phyloP scores from a whole-genome alignment of 2,113 vertebrate genomes.

The Lasiurus cinereus region DNA sequence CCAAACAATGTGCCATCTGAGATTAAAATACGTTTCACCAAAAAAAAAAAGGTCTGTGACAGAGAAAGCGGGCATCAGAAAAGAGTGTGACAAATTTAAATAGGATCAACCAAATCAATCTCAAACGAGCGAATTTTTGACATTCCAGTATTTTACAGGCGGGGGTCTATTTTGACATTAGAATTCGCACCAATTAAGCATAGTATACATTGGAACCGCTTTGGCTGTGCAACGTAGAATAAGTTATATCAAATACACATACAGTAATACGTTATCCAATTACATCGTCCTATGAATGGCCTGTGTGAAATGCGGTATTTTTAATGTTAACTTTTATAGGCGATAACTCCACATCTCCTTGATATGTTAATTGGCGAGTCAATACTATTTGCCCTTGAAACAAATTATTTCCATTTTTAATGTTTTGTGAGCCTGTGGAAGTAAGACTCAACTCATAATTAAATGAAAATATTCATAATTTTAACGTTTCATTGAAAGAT shows the following conservation, averaged over 20 bases:
- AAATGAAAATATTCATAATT: not conserved
- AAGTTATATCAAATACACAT: not conserved
- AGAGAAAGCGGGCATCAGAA: not conserved
- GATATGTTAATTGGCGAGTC: not conserved
- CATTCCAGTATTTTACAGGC: not conserved
- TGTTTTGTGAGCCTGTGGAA: constrained; percentile 16
- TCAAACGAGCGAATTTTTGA: not conserved
- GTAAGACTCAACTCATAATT: constrained; percentile 9
- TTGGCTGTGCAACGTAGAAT: constrained; percentile 30
- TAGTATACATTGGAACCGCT: not conserved
- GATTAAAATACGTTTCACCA: not conserved
- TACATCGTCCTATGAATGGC: not conserved
- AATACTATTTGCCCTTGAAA: not conserved
- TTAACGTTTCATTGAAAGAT: not conserved
- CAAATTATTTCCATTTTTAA: constrained; percentile 31
- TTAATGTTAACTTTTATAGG: not conserved
- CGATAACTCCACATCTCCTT: not conserved
- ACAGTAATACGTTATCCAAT: not conserved
- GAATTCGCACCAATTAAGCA: not conserved
- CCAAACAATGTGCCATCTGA: not conserved
- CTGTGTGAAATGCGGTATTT: not conserved
- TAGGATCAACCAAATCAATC: not conserved
- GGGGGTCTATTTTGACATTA: not conserved
- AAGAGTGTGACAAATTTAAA: not conserved
- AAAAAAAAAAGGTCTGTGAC: not conserved